Evolutionary conservation across 2,797 vertebrate species (phyloP).

Genomic region (Hoplostethus mediterraneus): DNA sequence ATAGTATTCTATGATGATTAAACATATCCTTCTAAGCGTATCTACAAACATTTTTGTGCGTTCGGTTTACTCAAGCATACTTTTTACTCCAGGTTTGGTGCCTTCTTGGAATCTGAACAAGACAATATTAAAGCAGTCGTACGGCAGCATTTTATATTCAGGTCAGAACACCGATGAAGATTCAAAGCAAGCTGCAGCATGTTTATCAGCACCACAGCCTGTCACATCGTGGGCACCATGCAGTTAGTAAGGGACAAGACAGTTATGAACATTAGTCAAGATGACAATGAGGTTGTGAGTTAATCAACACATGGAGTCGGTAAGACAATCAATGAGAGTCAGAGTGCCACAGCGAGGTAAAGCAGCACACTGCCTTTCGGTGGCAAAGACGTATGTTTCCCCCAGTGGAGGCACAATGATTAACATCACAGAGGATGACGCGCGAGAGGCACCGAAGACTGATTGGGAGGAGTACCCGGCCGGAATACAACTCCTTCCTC

Average conservation of each 20-base stretch:
- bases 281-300: conserved; percentile 47
- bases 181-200: conserved; percentile 55
- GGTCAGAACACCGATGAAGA: conserved; percentile 34
- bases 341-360: conserved; percentile 10
- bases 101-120: neutral
- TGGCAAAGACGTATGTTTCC: conserved; percentile 40
- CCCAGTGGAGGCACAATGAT: conserved; percentile 31
- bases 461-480: conserved; percentile 46
- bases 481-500: conserved; percentile 50
- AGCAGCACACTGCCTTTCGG: conserved; percentile 35
- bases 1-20: neutral
- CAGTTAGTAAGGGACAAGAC: conserved; percentile 65
- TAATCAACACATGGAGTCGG: conserved; percentile 44
- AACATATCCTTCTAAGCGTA: neutral
- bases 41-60: neutral
- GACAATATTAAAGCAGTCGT: conserved; percentile 8
- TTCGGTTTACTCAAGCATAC: neutral
- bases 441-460: conserved; percentile 32
- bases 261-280: conserved; percentile 59
- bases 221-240: conserved; percentile 59
- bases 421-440: conserved; percentile 54
- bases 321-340: conserved; percentile 45
- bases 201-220: conserved; percentile 41
- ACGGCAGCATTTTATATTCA: conserved; percentile 17
- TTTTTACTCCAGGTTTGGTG: neutral